phyloP scores from a whole-genome alignment of 2,888 invertebrate species.

The Camptogramma bilineatum region DNA sequence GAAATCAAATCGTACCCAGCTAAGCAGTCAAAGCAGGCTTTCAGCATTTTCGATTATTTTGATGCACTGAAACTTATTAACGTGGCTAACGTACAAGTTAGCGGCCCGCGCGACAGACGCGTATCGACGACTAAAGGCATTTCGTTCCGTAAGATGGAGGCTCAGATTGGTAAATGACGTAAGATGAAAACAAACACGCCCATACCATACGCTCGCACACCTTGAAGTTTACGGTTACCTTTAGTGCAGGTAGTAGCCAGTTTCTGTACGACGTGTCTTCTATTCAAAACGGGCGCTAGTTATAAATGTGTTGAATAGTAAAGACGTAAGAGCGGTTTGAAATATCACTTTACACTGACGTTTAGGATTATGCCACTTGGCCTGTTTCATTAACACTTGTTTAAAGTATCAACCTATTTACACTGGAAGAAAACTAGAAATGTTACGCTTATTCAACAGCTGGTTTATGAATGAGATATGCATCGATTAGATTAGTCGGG shows the following conservation, averaged over 20 bases:
- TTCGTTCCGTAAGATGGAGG: constrained; percentile 54
- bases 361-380: constrained; percentile 18
- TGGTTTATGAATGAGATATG: constrained; percentile 4
- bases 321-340: constrained; percentile 57
- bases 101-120: constrained; percentile 52
- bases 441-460: constrained; percentile 9
- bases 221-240: constrained; percentile 57
- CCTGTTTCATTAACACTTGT: constrained; percentile 22
- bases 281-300: background rate
- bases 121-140: constrained; percentile 52
- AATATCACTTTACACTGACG: constrained; percentile 56
- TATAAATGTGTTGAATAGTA: background rate
- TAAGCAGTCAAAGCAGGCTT: constrained; percentile 78
- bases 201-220: constrained; percentile 56
- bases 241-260: constrained; percentile 13
- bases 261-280: background rate
- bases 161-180: constrained; percentile 67
- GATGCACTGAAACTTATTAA: constrained; percentile 50
- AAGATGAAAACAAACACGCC: constrained; percentile 76
- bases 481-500: background rate
- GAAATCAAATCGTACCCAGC: constrained; percentile 66
- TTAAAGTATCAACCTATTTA: background rate
- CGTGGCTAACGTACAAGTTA: constrained; percentile 45
- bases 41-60: constrained; percentile 67
- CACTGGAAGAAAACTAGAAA: constrained; percentile 8